Percentiles rank a stretch among this genome's conserved stretches.
Evolutionary conservation across 2,888 invertebrate species (phyloP).

Genomic region (Tachina grossa): DNA sequence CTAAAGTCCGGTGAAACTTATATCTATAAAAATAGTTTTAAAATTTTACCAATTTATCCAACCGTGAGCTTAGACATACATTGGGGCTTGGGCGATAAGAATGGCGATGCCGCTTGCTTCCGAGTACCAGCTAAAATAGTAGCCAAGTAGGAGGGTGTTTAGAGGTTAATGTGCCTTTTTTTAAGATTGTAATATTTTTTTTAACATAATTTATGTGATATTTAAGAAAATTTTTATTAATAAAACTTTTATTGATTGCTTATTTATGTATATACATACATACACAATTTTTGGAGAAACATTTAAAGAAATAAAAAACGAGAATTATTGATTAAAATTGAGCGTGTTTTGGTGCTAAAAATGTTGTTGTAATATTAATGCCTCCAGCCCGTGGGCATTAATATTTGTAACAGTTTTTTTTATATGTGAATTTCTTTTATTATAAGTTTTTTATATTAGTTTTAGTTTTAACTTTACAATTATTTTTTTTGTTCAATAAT

Average conservation of each 20-base stretch:
- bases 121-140: constrained; percentile 87
- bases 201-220: constrained; percentile 54
- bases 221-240: constrained; percentile 35
- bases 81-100: constrained; percentile 85
- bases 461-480: constrained; percentile 34
- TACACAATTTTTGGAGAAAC: background rate
- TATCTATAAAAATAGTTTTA: constrained; percentile 87
- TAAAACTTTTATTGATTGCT: constrained; percentile 1
- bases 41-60: constrained; percentile 84
- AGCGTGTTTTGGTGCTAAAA: constrained; percentile 40
- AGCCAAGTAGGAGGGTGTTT: constrained; percentile 70
- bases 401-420: constrained; percentile 54
- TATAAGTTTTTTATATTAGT: constrained; percentile 25
- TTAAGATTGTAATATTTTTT: background rate
- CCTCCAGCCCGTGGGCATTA: constrained; percentile 66
- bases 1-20: constrained; percentile 87
- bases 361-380: constrained; percentile 62
- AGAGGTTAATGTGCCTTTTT: background rate
- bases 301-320: constrained; percentile 14
- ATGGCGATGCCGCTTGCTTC: constrained; percentile 86
- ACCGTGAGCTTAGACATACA: constrained; percentile 84
- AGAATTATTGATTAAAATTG: constrained; percentile 15
- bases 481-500: constrained; percentile 27
- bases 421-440: constrained; percentile 19
- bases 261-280: background rate